Evolutionary conservation across 2,888 invertebrate species (phyloP), one percentile per base, ranked within the genome.

Genomic region (Notodonta ziczac): DNA sequence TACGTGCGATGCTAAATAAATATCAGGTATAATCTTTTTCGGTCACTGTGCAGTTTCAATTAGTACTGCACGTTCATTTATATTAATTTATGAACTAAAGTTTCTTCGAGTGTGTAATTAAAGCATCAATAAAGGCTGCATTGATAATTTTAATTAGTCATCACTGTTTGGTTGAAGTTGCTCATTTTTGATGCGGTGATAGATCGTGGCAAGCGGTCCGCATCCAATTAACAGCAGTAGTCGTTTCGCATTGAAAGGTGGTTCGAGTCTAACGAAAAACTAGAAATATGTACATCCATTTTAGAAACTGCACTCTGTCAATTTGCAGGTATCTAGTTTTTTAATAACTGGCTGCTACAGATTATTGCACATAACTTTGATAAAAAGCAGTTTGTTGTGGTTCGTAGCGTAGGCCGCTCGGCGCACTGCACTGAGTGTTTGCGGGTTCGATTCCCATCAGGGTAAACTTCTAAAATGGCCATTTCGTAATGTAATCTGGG

Each of bases 221-320:
- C 73, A 77, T 83, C 87, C 86, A 89, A 90, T 88, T 89, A 90
- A 87, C 84, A 73, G 80, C 81, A 72, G 73, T 77, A 81, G 75
- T 81, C 74, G 76, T 75, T 74, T 72, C 69, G 75, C 77, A 83
- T 84, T 85, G 83, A 85, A 83, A 83, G 78, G 80, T 80, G 73
- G 65, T 64, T 62, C 64, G 67, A 58, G 7, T 6, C 8, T 8
- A 7, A 10, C 50, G 6, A 14, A 50, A 16, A 50, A 8, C 50
- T 14, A 16, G 16, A 14, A 50, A 16, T 8, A n/a, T n/a, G n/a
- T n/a, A 50, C 50, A 50, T 4, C 44, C 9, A 13, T 6, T 50
- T 50, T 16, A 7, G 50, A 50, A 50, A 50, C 48, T 48, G 48
- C 35, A 35, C 35, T 35, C 35, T 35, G 35, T 35, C 35, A 35